phyloP scores from a whole-genome alignment of 2,888 invertebrate species.

The Ommatoiulus sabulosus region DNA sequence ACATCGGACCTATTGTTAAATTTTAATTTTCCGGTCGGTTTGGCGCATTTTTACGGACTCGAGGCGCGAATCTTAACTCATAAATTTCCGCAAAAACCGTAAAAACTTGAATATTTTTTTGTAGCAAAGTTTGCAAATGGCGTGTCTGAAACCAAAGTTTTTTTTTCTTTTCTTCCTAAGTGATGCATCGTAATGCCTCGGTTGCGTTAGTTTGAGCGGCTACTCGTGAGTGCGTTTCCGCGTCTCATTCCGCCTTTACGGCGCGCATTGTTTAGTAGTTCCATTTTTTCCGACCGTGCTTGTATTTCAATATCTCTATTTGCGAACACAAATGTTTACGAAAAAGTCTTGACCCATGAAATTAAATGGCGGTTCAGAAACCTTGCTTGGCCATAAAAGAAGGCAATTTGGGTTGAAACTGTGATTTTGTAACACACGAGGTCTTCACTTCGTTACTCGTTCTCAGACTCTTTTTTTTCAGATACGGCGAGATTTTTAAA shows the following conservation, averaged over 20 bases:
- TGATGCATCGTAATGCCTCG: constrained; percentile 1
- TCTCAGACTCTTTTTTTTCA: neutral
- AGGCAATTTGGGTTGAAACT: constrained; percentile 42
- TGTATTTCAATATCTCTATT: constrained; percentile 47
- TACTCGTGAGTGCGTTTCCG: constrained; percentile 39
- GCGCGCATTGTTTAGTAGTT: constrained; percentile 10
- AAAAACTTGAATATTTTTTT: neutral
- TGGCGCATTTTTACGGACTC: neutral
- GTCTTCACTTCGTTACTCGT: constrained; percentile 38
- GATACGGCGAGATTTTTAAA: neutral
- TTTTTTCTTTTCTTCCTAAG: neutral
- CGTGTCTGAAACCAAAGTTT: neutral
- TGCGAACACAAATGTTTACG: constrained; percentile 34
- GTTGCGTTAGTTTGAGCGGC: constrained; percentile 27
- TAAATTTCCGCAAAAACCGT: constrained; percentile 24
- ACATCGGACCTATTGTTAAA: constrained; percentile 35
- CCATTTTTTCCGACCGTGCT: neutral
- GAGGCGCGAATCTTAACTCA: neutral
- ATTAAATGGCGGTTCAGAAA: constrained; percentile 47
- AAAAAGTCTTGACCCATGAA: constrained; percentile 45
- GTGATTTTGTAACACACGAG: constrained; percentile 15
- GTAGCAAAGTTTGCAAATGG: neutral
- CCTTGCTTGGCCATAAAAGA: constrained; percentile 17
- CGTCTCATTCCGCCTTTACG: constrained; percentile 20
- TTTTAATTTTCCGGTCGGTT: constrained; percentile 41